Evolutionary conservation across 2,888 invertebrate genomes (phyloP), one percentile per base, ranked within the genome.

Genomic region (Pegoplata infirma): DNA sequence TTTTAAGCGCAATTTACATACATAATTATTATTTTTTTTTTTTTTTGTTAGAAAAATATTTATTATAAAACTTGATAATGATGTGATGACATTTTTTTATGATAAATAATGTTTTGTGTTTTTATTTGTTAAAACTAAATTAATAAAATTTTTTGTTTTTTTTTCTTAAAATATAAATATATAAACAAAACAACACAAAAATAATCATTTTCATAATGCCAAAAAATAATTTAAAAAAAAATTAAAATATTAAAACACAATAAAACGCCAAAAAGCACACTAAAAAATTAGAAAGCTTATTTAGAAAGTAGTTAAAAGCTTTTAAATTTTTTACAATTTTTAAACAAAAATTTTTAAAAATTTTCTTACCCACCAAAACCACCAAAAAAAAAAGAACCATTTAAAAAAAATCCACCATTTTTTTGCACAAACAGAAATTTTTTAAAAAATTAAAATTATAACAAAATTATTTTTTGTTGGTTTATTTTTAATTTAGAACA

Each of bases 401-500:
- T 67, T n/a, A n/a, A n/a, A n/a, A n/a, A n/a, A 58, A 40, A 61
- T 59, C 66, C 76, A 76, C 53, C 59, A 59, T 66, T 66, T 63
- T 51, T 71, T 66, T 74, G 80, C 80, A 77, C 77, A 77, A 74
- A 78, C 78, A 80, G 80, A 71, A 76, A 44, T 77, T 61, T 63
- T 49, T 36, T 28, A 58, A 36, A 14, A 51, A 73, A 16, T n/a
- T 36, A 46, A 53, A 61, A 64, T 16, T 17, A 63, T 66, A 36
- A 61, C 16, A 23, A 51, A 36, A 40, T 10, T n/a, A 16, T 36
- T 32, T 40, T 40, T 19, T 16, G 6, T 53, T 58, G 23, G 5
- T 51, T 44, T 36, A 25, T 49, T 51, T 67, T 53, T 68, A 58
- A 66, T 76, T 73, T 76, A 76, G 80, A 80, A 80, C 72, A 76